Base-by-base conservation (phyloP, 2,888 invertebrate genomes). In the Tuberolachnus salignus region DNA sequence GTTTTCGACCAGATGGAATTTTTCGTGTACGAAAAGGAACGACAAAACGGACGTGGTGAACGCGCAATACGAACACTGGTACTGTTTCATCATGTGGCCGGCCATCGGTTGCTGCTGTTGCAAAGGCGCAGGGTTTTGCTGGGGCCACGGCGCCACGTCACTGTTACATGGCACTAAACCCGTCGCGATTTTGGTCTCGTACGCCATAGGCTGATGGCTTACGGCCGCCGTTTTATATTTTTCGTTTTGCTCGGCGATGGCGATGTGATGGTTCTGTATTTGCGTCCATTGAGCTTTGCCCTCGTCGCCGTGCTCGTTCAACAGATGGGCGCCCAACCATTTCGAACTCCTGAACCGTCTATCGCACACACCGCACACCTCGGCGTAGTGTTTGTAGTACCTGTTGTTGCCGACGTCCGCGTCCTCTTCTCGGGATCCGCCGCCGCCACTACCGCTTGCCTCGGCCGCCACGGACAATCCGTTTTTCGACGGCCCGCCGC, bases 11-110 rank as follows among this genome's bases (percentile, higher is more conserved):
- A 88, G 86, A 86, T 95, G 95, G 59, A 94, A 93, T 83, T 94
- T 91, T 86, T 97, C 96, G 87, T 97, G 97, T 71, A 95, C 93
- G 86, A 94, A 95, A 83, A 97, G 88, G 84, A 96, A 94, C 75
- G 95, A 95, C 83, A 95, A 89, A 85, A 95, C 92, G 82, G 94
- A 92, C 53, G 96, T 95, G 61, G 93, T 91, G 85, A 95, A 97
- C 78, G 93, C 91, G 85, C 97, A 97, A 85, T 92, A 91, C 61
- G 94, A 92, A 87, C 97, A 97, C 82, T 93, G 92, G 86, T 95
- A 96, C 81, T 91, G 91, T 86, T 94, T 93, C 82, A 90, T 80
- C 90, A 90, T 57, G 90, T 85, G 11, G 88, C 89, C 6, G 3
- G 6, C 89, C 23, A 9, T 9, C 11, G 26, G 44, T 4, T 23